Percentiles rank a stretch among this genome's conserved stretches.
Evolutionary conservation across 1,140 invertebrate species (phyloP).

Genomic region (Drosophila lacteicornis): DNA sequence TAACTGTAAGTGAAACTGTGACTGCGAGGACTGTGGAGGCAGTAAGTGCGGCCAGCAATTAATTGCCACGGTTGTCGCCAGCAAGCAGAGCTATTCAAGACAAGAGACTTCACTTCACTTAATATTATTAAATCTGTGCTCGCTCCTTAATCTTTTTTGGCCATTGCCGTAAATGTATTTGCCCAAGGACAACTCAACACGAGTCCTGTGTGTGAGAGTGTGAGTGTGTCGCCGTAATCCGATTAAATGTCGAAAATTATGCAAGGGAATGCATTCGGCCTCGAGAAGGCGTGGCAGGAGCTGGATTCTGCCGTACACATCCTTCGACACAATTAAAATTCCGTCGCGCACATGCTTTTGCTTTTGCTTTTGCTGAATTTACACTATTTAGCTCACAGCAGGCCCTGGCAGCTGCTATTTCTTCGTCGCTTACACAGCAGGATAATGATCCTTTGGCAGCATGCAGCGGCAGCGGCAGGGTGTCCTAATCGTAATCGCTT

Average conservation of each 20-base stretch:
- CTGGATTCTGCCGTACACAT: constrained; percentile 26
- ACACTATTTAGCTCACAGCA: constrained; percentile 17
- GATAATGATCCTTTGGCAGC: constrained; percentile 15
- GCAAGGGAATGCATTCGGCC: constrained; percentile 60
- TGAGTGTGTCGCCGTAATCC: constrained; percentile 42
- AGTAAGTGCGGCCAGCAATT: constrained; percentile 26
- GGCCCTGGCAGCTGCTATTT: constrained; percentile 8
- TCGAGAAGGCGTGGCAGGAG: constrained; percentile 21
- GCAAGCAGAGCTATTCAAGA: constrained; percentile 15
- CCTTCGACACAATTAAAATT: constrained; percentile 66
- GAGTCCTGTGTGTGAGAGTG: background rate
- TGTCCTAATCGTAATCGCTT: constrained; percentile 22
- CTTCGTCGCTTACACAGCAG: constrained; percentile 1
- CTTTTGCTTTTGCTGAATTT: constrained; percentile 9
- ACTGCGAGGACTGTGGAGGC: constrained; percentile 1
- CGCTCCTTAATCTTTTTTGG: constrained; percentile 13
- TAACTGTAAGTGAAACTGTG: background rate
- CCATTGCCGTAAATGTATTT: constrained; percentile 48
- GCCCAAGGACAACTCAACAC: constrained; percentile 34
- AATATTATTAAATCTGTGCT: constrained; percentile 53
- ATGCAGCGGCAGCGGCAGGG: background rate
- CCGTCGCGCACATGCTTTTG: constrained; percentile 6
- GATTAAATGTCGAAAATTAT: constrained; percentile 71
- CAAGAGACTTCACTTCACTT: constrained; percentile 44
- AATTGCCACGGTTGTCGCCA: constrained; percentile 20